Evolutionary conservation across 2,113 vertebrate genomes (phyloP).

Genomic region (Mastomys coucha): DNA sequence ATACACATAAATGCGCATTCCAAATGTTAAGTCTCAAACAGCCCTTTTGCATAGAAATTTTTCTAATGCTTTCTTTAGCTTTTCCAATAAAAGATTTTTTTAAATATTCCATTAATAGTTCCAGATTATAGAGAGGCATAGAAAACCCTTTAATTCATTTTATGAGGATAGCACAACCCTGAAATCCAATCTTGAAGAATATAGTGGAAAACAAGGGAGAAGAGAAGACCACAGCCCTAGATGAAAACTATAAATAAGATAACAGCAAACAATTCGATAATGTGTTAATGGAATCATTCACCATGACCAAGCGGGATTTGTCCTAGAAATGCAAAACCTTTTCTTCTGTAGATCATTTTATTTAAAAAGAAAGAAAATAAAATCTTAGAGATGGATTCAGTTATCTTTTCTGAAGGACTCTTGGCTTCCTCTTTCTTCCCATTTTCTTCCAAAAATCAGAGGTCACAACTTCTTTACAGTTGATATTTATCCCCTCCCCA

Average conservation of each 20-base stretch:
- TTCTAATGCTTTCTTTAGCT: not conserved
- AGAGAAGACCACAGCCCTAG: slow-evolving; percentile 6
- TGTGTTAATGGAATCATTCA: slow-evolving; percentile 63
- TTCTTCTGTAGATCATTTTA: slow-evolving; percentile 43
- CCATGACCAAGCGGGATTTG: slow-evolving; percentile 62
- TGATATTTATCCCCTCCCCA: not conserved
- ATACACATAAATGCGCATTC: slow-evolving; percentile 1
- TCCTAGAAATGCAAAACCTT: slow-evolving; percentile 56
- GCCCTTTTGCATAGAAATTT: not conserved
- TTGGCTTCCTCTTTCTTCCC: not conserved
- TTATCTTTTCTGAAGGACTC: not conserved
- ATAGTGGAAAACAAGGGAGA: not conserved
- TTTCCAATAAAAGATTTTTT: slow-evolving; percentile 49
- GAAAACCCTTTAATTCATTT: slow-evolving; percentile 65
- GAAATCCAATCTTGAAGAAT: slow-evolving; percentile 67
- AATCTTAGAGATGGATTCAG: not conserved
- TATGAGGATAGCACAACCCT: slow-evolving; percentile 16
- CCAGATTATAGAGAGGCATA: slow-evolving; percentile 55
- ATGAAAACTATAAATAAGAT: slow-evolving; percentile 71
- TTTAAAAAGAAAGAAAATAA: slow-evolving; percentile 68
- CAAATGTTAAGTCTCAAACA: not conserved
- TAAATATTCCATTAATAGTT: slow-evolving; percentile 8
- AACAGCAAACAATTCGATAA: slow-evolving; percentile 69
- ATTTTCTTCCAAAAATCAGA: not conserved
- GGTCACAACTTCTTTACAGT: not conserved